Conservation (phyloP, 2,113 vertebrate genomes). For the Propithecus coquereli region DNA sequence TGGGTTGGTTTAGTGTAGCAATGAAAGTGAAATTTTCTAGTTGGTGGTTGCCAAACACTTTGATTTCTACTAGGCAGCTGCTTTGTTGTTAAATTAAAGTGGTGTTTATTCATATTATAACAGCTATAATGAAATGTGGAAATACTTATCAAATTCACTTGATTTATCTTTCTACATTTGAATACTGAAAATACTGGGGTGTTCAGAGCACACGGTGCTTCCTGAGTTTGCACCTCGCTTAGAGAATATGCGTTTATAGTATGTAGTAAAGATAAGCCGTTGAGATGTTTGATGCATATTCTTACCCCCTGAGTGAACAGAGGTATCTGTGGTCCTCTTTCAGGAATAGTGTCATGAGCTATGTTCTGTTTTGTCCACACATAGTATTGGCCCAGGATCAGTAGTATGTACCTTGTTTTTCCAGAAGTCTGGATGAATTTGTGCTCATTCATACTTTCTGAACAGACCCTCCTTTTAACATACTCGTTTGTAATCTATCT, state of each 20-base stretch:
- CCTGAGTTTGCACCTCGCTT: rapidly evolving
- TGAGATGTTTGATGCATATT: neutral
- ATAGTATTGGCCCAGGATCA: neutral
- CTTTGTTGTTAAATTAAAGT: neutral
- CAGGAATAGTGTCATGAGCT: neutral
- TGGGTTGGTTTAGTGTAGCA: neutral
- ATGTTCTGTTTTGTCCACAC: neutral
- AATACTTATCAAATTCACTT: neutral
- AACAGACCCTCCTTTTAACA: neutral
- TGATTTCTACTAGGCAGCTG: neutral
- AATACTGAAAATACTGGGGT: neutral
- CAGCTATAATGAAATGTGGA: neutral
- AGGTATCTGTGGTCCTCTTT: neutral
- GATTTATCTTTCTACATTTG: neutral
- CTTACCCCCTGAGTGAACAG: neutral
- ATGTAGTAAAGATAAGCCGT: rapidly evolving
- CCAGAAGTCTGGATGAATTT: neutral
- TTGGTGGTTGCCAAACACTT: neutral
- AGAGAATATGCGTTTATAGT: rapidly evolving
- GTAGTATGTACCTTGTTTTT: neutral
- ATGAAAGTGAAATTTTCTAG: neutral
- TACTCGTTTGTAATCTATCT: neutral
- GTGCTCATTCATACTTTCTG: neutral
- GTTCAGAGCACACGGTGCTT: neutral
- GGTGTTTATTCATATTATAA: neutral